Evolutionary conservation across 35 echinoderm and acorn worm genomes (phyloP), one percentile per base, ranked within the genome.

Genomic region (Hemicentrotus pulcherrimus): DNA sequence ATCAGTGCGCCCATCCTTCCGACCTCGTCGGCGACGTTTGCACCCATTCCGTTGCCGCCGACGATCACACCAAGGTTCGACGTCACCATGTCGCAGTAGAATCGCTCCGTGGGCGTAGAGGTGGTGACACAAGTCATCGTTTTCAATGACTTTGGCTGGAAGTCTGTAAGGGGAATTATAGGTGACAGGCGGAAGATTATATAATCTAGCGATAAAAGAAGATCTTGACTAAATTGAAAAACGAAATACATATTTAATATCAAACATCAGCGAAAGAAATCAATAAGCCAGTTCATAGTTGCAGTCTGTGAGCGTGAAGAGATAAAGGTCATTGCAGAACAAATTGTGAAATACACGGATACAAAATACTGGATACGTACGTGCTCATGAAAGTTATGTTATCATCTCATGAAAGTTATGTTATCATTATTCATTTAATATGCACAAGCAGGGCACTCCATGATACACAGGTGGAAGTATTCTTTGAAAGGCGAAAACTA

Each of bases 1-100:
- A 98, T 98, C 16, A 65, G 86, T 45, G 97, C 97, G 18, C 95
- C 97, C 96, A 98, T 97, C 31, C 94, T 92, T 28, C 97, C 97
- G 47, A 97, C 95, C 48, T 98, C 97, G 94, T 97, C 95, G 32
- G 95, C 95, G 46, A 94, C 92, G n/a, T 32, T 95, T 9, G 97
- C 97, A 86, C 96, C 97, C 30, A 19, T 24, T 15, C 97, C 95
- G 86, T 97, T 97, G 48, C 97, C 97, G 65, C 97, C 97, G 31
- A 96, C 94, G 46, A 96, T 46, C 28, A 98, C 95, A 11, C 97
- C 97, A 24, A 97, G 41, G 18, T 35, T 91, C 32, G 95, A 78
- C 32, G 95, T 96, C 19, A 97, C 85, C 97, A 98, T 98, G n/a
- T 95, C 97, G 86, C 95, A 97, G 94, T 96, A 98, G 14, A 85